Conservation (phyloP, 2,888 invertebrate species). For the Sarcophaga variegata region DNA sequence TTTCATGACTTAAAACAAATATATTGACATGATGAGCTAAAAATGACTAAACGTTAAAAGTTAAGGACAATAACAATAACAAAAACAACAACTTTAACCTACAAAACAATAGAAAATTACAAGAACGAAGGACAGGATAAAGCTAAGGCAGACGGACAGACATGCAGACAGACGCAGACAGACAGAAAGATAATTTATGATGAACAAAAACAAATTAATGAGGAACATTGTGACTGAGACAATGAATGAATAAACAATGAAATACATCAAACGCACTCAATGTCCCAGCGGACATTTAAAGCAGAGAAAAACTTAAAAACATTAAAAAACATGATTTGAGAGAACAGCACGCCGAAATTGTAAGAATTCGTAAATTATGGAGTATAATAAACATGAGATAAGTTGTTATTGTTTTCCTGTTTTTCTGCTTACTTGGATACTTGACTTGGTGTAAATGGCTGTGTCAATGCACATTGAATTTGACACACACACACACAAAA, state of each 20-base stretch:
- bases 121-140: neutral
- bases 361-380: too few relatives aligned
- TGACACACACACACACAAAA: too few relatives aligned
- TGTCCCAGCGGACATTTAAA: neutral
- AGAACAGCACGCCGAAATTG: too few relatives aligned
- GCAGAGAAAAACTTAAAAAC: neutral
- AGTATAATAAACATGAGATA: too few relatives aligned
- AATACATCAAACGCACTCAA: neutral
- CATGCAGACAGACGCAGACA: neutral
- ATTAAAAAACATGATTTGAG: too few relatives aligned
- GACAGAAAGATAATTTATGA: conserved; percentile 1
- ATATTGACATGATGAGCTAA: conserved; percentile 6
- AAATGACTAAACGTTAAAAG: conserved; percentile 4
- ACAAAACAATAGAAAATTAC: conserved; percentile 28
- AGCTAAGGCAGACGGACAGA: neutral
- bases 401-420: too few relatives aligned
- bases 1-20: conserved; percentile 10
- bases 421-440: too few relatives aligned
- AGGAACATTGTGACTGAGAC: neutral
- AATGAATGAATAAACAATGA: conserved; percentile 25
- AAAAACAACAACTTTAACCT: conserved; percentile 5
- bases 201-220: conserved; percentile 33
- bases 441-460: too few relatives aligned
- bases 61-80: conserved; percentile 18
- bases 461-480: too few relatives aligned